Percentiles rank a stretch among this genome's conserved stretches.
Conservation (phyloP, 2,113 vertebrate species). For the Corythaixoides concolor region DNA sequence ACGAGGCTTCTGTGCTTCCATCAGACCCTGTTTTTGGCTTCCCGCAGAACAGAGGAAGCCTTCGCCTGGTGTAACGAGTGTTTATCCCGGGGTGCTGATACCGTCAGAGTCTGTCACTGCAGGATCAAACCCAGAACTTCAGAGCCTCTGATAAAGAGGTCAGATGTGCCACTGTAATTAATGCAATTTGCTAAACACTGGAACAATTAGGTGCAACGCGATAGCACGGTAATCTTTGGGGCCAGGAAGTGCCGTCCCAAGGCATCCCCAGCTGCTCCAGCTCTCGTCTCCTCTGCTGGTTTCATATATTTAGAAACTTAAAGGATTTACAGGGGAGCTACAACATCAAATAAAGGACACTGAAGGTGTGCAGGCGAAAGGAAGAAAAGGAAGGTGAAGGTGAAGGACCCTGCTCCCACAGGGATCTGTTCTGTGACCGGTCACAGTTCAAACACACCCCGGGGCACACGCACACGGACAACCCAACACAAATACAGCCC, state of each 20-base stretch:
- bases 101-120: background rate
- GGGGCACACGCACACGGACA: background rate
- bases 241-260: background rate
- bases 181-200: constrained; percentile 55
- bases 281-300: background rate
- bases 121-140: constrained; percentile 53
- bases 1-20: background rate
- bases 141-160: constrained; percentile 39
- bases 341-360: background rate
- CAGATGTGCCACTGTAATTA: constrained; percentile 65
- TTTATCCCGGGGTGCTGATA: constrained; percentile 38
- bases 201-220: background rate
- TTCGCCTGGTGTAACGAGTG: background rate
- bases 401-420: rapidly evolving
- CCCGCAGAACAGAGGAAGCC: background rate
- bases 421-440: background rate
- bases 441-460: background rate
- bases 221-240: background rate
- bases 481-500: background rate
- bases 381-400: background rate
- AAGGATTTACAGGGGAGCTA: background rate
- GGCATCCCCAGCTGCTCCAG: constrained; percentile 33
- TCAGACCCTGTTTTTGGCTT: rapidly evolving
- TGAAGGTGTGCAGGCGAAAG: rapidly evolving
- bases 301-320: background rate